Base-by-base conservation (phyloP, 2,797 vertebrate genomes). In the Microctenopoma stevenorrisi region DNA sequence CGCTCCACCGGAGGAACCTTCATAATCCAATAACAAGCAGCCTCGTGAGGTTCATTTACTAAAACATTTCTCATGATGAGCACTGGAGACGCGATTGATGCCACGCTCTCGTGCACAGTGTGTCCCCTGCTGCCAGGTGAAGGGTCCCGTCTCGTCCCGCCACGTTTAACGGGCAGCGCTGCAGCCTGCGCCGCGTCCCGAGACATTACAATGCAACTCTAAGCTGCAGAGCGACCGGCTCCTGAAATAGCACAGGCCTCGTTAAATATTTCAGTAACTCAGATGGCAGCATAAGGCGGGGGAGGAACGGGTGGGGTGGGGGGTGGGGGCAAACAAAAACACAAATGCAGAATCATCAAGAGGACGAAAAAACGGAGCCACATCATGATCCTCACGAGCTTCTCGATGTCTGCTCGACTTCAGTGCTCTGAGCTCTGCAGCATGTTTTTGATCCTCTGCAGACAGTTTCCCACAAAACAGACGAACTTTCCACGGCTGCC, bases 251-350 rank as follows among this genome's bases (percentile, higher is more conserved):
- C 71, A 51, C 48, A 3, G 64, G 83, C 76, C 82, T 84, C 71
- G 85, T 91, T 93, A 92, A 92, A 92, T 92, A 93, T 92, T 93
- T 92, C 74, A 92, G 77, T 49, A 70, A 48, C 22, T 86, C 76
- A 81, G 77, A 89, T 75, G 82, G 76, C 3, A 50, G 76, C 70
- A 86, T 28, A 13, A 76, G 72, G 62, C 78, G 38, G 55, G 74
- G 51, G 59, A 74, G 73, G 47, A 74, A 52, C 7, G 11, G 50
- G 22, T 1, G 22, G 22, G 22, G 22, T 1, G 22, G 22, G 22
- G 22, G 22, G 22, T 1, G 22, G 22, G 22, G 22, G 22, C 22
- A 22, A 55, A 70, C 43, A 55, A 40, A 48, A 61, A 40, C 37
- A 64, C 5, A 35, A 48, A 35, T 9, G 38, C 49, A 47, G 43